These are phyloP conservation scores for Schizopygopsis malacanthus DNA, from an alignment of 2,797 vertebrate species.

Conservation along the genomic window DNA sequence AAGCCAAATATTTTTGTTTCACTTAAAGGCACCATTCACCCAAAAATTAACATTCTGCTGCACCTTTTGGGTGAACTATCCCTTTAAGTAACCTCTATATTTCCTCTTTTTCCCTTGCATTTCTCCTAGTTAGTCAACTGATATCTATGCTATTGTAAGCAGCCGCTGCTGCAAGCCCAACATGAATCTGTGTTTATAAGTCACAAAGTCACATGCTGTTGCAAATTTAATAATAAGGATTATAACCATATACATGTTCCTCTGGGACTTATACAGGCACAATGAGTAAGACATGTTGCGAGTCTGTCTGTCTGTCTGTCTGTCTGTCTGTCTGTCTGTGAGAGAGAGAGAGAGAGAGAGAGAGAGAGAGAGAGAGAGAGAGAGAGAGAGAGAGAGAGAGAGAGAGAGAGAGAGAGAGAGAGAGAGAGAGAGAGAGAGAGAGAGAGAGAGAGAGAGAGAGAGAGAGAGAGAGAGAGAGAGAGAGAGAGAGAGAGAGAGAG, in stretches of 20 bases:
- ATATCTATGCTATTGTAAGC: slow-evolving; percentile 7
- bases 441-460: neutral
- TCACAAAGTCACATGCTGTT: neutral
- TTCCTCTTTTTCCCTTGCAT: neutral
- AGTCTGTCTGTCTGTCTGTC: slow-evolving; percentile 11
- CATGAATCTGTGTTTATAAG: neutral
- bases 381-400: no score
- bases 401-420: no score
- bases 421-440: no score
- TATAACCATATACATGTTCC: neutral
- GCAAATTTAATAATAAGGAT: neutral
- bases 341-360: neutral
- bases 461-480: slow-evolving; percentile 39
- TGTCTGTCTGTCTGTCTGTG: no score
- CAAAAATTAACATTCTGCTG: neutral
- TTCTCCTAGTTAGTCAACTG: slow-evolving; percentile 9
- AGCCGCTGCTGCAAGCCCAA: neutral
- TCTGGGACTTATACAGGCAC: slow-evolving; percentile 10
- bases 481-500: neutral
- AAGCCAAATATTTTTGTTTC: neutral
- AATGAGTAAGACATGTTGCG: slow-evolving; percentile 13
- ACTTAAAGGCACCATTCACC: neutral
- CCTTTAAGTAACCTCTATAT: neutral
- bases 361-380: no score
- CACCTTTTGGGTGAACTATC: neutral